Evolutionary conservation across 2,113 vertebrate species (phyloP).

Genomic region (Oryzias melastigma): DNA sequence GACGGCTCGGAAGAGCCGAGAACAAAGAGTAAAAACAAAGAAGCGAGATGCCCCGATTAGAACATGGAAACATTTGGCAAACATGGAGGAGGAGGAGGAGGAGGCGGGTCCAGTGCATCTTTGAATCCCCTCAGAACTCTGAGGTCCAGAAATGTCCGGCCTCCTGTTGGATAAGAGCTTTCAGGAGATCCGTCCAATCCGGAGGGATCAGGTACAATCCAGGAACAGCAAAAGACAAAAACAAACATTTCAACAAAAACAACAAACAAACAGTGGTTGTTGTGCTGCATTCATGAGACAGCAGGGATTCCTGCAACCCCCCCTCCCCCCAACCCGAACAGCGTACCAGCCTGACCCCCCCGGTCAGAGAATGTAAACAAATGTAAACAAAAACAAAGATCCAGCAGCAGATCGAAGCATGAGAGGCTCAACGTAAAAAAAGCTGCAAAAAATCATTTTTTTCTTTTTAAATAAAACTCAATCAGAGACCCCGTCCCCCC

Average conservation of each 20-base stretch:
- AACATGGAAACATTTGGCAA: conserved; percentile 77
- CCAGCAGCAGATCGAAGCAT: too few relatives aligned
- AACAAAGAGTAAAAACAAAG: conserved; percentile 66
- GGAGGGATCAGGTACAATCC: conserved; percentile 1
- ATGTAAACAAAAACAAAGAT: too few relatives aligned
- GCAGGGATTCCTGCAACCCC: background rate
- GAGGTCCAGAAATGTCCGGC: conserved; percentile 26
- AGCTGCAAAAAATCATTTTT: too few relatives aligned
- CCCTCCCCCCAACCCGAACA: too few relatives aligned
- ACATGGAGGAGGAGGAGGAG: conserved; percentile 27
- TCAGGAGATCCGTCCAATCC: conserved; percentile 46
- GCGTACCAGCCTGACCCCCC: too few relatives aligned
- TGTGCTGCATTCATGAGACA: conserved; percentile 59
- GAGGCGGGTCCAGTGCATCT: conserved; percentile 69
- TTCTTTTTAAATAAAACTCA: too few relatives aligned
- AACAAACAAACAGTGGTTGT: conserved; percentile 3
- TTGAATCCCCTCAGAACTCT: conserved; percentile 32
- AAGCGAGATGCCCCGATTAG: conserved; percentile 63
- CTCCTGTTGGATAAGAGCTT: conserved; percentile 61
- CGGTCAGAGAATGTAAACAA: too few relatives aligned
- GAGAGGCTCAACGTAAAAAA: too few relatives aligned
- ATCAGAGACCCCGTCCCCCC: too few relatives aligned
- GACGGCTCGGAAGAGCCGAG: conserved; percentile 69
- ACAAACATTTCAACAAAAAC: background rate
- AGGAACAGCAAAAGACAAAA: background rate